Evolutionary conservation across 2,888 invertebrate genomes (phyloP).

Genomic region (Philonicus albiceps): DNA sequence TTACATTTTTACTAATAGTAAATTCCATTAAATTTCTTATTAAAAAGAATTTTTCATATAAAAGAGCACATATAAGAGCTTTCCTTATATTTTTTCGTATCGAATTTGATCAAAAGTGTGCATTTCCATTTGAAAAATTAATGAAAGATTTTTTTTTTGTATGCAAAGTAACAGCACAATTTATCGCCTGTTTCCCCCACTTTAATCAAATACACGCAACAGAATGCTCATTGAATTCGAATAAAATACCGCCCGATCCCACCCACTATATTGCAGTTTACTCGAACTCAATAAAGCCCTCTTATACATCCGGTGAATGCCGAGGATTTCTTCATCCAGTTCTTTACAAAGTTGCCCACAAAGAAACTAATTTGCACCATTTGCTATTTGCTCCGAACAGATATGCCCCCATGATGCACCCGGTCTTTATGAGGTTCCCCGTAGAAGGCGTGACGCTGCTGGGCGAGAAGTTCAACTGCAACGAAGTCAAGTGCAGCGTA

Average conservation of each 20-base stretch:
- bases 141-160: background rate
- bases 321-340: background rate
- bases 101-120: background rate
- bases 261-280: background rate
- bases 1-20: no score
- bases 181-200: background rate
- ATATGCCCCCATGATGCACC: constrained; percentile 59
- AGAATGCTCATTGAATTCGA: background rate
- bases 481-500: constrained; percentile 59
- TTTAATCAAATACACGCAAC: background rate
- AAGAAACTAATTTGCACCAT: background rate
- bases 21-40: background rate
- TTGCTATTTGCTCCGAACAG: constrained; percentile 48
- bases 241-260: background rate
- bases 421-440: constrained; percentile 57
- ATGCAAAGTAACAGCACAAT: background rate
- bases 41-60: background rate
- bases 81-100: background rate
- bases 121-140: background rate
- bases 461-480: constrained; percentile 57
- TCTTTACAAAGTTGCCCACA: background rate
- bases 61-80: background rate
- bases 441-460: constrained; percentile 57
- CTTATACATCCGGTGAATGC: background rate
- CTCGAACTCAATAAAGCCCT: background rate